Evolutionary conservation across 2,888 invertebrate genomes (phyloP).

Genomic region (Microctonus hyperodae): DNA sequence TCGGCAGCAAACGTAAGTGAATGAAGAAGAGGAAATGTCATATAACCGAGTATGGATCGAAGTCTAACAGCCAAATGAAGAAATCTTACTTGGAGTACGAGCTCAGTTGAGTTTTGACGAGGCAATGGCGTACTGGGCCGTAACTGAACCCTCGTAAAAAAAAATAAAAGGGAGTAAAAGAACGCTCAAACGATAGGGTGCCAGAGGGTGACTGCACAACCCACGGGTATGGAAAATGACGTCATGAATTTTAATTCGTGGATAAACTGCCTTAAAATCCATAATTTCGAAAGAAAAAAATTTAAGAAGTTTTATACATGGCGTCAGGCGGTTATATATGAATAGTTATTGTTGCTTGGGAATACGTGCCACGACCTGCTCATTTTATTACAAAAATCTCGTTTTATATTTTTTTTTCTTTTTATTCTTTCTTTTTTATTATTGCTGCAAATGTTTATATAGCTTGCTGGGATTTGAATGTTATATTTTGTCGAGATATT

Average conservation of each 20-base stretch:
- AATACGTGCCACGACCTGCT: background rate
- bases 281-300: slow-evolving; percentile 37
- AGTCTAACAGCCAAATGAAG: slow-evolving; percentile 26
- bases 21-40: slow-evolving; percentile 26
- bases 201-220: slow-evolving; percentile 24
- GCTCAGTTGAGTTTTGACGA: slow-evolving; percentile 31
- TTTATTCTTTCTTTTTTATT: slow-evolving; percentile 12
- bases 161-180: slow-evolving; percentile 18
- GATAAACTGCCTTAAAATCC: slow-evolving; percentile 39
- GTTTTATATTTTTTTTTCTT: slow-evolving; percentile 20
- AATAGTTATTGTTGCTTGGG: background rate
- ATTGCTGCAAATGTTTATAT: background rate
- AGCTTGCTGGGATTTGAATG: background rate
- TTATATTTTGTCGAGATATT: background rate
- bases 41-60: slow-evolving; percentile 1
- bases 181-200: background rate
- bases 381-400: slow-evolving; percentile 27
- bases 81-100: slow-evolving; percentile 36
- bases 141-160: slow-evolving; percentile 38
- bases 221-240: slow-evolving; percentile 38
- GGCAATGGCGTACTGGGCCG: slow-evolving; percentile 31
- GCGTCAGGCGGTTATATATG: background rate
- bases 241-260: slow-evolving; percentile 43
- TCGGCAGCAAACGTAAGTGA: background rate
- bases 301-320: slow-evolving; percentile 38